phyloP scores from a whole-genome alignment of 1,140 invertebrate genomes.

The Pseudobourletiella spinata region DNA sequence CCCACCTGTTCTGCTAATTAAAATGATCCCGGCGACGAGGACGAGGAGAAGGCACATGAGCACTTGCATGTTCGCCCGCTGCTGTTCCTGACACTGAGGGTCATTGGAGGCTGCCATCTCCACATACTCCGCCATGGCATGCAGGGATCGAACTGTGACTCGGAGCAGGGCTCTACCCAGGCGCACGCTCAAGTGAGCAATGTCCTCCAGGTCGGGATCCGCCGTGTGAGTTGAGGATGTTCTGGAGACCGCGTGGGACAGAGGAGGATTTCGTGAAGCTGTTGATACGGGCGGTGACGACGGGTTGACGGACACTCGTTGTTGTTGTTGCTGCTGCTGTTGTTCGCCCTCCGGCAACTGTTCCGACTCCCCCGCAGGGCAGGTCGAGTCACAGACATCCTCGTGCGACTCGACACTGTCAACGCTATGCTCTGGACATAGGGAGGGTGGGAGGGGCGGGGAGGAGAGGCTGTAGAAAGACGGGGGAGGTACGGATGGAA shows the following conservation, averaged over 20 bases:
- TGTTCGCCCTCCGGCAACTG: neutral
- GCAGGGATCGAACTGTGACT: constrained; percentile 13
- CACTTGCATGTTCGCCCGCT: constrained; percentile 30
- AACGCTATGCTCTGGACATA: neutral
- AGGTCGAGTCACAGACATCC: neutral
- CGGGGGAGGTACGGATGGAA: constrained; percentile 30
- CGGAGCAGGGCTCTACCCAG: constrained; percentile 24
- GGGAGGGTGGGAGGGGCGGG: neutral
- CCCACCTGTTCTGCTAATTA: constrained; percentile 8
- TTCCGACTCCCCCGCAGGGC: neutral
- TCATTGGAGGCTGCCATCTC: constrained; percentile 29
- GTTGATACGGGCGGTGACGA: neutral
- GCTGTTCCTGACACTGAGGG: constrained; percentile 18
- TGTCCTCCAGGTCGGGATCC: constrained; percentile 15
- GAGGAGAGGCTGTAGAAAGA: constrained; percentile 28
- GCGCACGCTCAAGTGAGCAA: constrained; percentile 15
- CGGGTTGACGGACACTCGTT: neutral
- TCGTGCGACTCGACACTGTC: neutral
- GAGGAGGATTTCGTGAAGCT: neutral
- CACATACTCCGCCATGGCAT: constrained; percentile 28
- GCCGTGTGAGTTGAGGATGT: neutral
- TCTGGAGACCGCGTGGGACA: neutral
- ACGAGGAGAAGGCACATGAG: constrained; percentile 30
- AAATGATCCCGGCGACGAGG: constrained; percentile 30
- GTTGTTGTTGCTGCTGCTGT: neutral